These are phyloP conservation scores for Plecturocebus donacophilus DNA, from an alignment of 2,113 vertebrate species.

Conservation along the genomic window DNA sequence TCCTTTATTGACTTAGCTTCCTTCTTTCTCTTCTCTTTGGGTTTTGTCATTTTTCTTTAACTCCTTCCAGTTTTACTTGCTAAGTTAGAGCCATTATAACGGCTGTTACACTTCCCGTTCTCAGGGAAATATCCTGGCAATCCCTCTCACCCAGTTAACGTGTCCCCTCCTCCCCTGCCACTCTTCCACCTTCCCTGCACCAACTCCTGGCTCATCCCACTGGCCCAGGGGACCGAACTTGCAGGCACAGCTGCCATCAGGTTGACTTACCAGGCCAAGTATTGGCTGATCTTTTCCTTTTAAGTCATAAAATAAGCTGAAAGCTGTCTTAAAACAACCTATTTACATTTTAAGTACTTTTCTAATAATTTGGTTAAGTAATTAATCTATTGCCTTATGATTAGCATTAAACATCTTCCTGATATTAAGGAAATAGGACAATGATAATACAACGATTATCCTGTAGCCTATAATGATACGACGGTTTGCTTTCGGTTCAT, in stretches of 20 bases:
- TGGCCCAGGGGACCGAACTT: neutral
- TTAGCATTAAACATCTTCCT: neutral
- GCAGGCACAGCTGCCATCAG: neutral
- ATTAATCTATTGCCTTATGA: neutral
- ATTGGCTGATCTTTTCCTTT: neutral
- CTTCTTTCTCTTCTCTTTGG: slow-evolving; percentile 2
- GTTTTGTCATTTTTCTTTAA: slow-evolving; percentile 23
- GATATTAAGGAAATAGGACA: neutral
- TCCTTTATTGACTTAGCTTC: neutral
- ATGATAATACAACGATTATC: neutral
- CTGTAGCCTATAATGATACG: neutral
- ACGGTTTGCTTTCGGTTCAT: neutral
- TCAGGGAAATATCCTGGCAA: neutral
- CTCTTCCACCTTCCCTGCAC: neutral
- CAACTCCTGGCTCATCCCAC: neutral
- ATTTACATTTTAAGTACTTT: slow-evolving; percentile 18
- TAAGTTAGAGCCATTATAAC: neutral
- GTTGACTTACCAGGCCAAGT: neutral
- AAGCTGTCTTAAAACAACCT: neutral
- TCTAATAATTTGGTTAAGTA: neutral
- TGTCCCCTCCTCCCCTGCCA: neutral
- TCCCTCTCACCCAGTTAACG: neutral
- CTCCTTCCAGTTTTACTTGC: neutral
- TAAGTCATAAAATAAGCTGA: neutral
- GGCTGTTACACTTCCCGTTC: neutral